Evolutionary conservation across 2,113 vertebrate genomes (phyloP).

Genomic region (Arvicanthis niloticus): DNA sequence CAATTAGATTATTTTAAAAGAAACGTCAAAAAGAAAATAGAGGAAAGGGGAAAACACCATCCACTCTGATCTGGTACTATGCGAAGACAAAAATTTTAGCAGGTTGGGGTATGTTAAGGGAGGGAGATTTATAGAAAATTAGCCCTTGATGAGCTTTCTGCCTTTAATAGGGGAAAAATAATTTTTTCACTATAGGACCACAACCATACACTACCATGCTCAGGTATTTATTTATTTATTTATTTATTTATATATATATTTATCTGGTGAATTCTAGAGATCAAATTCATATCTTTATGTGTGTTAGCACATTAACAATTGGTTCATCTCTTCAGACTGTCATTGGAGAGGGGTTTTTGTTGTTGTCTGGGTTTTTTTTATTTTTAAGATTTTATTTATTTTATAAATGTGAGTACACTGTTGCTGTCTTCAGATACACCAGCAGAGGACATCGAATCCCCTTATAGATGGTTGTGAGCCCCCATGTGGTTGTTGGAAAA

Average conservation of each 20-base stretch:
- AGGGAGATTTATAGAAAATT: background rate
- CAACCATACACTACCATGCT: background rate
- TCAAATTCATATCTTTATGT: background rate
- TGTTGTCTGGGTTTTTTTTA: too few species aligned
- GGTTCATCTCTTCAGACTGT: background rate
- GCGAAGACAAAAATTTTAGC: background rate
- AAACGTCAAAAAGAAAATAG: background rate
- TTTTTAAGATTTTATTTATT: too few species aligned
- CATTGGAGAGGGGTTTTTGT: background rate
- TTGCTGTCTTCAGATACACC: too few species aligned
- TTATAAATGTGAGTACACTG: too few species aligned
- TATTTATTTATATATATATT: background rate
- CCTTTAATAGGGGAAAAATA: background rate
- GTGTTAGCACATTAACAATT: background rate
- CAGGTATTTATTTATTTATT: background rate
- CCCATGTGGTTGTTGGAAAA: too few species aligned
- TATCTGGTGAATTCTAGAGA: background rate
- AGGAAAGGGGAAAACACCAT: background rate
- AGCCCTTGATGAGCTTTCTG: background rate
- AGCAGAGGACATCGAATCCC: too few species aligned
- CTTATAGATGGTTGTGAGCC: too few species aligned
- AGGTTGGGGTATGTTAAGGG: background rate
- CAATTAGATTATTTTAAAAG: background rate
- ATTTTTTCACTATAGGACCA: background rate
- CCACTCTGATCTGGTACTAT: background rate